Conservation (phyloP, 2,797 vertebrate genomes). For the Cyclopterus lumpus region DNA sequence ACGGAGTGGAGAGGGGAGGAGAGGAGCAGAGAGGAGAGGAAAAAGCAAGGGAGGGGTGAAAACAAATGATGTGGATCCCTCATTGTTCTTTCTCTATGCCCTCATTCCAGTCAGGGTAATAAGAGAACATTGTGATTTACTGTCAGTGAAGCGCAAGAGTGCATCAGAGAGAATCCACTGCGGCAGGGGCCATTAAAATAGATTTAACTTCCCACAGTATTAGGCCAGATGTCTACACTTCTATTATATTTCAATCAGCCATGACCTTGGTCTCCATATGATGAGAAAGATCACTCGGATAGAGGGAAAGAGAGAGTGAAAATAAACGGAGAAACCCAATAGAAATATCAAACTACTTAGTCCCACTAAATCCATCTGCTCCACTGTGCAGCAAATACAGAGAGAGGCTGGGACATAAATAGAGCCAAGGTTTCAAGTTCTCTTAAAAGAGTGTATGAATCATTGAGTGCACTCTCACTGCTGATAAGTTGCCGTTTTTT, state of each 20-base stretch:
- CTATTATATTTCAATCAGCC: constrained; percentile 88
- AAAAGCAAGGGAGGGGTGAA: constrained; percentile 75
- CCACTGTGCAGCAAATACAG: constrained; percentile 63
- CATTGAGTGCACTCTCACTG: constrained; percentile 78
- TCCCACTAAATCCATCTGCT: constrained; percentile 77
- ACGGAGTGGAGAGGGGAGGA: constrained; percentile 66
- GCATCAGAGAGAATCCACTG: constrained; percentile 85
- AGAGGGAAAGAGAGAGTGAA: constrained; percentile 68
- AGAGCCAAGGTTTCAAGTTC: constrained; percentile 81
- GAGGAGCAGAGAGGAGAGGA: constrained; percentile 56
- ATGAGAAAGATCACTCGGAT: constrained; percentile 80
- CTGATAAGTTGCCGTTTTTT: constrained; percentile 68
- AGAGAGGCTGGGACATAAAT: constrained; percentile 73
- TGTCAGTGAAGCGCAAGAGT: constrained; percentile 84
- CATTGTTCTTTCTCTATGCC: constrained; percentile 85
- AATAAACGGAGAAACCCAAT: constrained; percentile 78
- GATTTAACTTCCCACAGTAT: constrained; percentile 87
- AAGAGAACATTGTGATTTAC: constrained; percentile 87
- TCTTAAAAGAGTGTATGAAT: constrained; percentile 81
- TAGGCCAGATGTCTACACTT: constrained; percentile 87
- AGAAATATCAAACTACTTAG: constrained; percentile 84
- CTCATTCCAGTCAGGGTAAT: constrained; percentile 86
- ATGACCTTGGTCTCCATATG: constrained; percentile 85
- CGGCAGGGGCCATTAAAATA: constrained; percentile 84
- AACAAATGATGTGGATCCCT: constrained; percentile 86